phyloP scores from a whole-genome alignment of 2,113 vertebrate species.

The Nanorana parkeri region DNA sequence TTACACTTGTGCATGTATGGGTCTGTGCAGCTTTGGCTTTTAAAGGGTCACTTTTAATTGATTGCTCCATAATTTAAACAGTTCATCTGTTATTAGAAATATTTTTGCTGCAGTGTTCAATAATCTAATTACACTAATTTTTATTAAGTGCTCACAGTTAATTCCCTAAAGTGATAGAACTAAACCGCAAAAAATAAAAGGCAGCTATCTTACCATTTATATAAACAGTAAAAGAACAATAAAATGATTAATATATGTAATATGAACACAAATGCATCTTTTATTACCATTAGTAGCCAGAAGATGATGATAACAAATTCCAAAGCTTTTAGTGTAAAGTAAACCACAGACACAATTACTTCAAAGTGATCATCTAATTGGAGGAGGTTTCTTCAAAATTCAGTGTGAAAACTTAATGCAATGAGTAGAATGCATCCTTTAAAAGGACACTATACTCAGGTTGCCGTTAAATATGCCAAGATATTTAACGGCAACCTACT shows the following conservation, averaged over 20 bases:
- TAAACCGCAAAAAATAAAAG: constrained; percentile 29
- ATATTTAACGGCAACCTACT: too few relatives aligned
- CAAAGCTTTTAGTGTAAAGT: constrained; percentile 36
- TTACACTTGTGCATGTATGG: neutral
- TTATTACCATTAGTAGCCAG: constrained; percentile 40
- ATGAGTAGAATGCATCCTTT: fast-evolving
- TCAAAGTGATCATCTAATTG: constrained; percentile 35
- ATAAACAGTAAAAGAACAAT: constrained; percentile 14
- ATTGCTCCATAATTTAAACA: constrained; percentile 39
- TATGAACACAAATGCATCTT: constrained; percentile 11
- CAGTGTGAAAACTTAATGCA: fast-evolving
- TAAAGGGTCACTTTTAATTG: neutral
- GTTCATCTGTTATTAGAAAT: constrained; percentile 60
- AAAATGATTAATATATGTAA: constrained; percentile 22
- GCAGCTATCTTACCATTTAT: constrained; percentile 1
- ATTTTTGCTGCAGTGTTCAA: constrained; percentile 36
- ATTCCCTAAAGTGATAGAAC: constrained; percentile 51
- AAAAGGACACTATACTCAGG: too few relatives aligned
- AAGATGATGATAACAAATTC: too few relatives aligned
- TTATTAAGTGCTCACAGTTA: constrained; percentile 59
- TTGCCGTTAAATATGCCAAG: too few relatives aligned
- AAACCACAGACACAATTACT: too few relatives aligned
- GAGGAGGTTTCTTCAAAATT: constrained; percentile 16
- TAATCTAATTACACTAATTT: constrained; percentile 59
- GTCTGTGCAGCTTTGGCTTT: neutral